Conservation (phyloP, 2,888 invertebrate species). For the Parapristionchus giblindavisi region DNA sequence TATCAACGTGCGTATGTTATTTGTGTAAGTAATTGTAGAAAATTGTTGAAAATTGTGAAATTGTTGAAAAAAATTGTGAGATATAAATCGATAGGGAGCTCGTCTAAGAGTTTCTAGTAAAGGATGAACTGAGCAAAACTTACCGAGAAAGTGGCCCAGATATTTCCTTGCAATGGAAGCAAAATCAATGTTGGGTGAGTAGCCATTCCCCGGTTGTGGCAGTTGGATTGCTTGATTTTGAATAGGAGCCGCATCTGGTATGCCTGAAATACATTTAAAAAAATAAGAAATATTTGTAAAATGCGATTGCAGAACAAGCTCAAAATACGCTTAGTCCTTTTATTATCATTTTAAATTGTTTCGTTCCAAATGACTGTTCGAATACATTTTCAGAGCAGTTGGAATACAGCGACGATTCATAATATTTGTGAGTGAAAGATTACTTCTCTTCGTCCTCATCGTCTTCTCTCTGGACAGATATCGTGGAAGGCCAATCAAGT, state of each 20-base stretch:
- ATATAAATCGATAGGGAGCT: too few species aligned
- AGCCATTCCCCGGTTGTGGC: too few species aligned
- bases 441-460: constrained; percentile 26
- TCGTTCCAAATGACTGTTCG: background rate
- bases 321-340: too few species aligned
- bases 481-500: constrained; percentile 24
- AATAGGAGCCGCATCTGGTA: background rate
- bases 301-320: too few species aligned
- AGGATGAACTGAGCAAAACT: too few species aligned
- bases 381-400: background rate
- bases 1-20: too few species aligned
- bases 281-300: too few species aligned
- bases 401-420: background rate
- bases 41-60: too few species aligned
- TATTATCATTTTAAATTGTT: background rate
- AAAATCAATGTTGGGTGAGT: constrained; percentile 15
- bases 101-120: background rate
- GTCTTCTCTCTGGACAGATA: background rate
- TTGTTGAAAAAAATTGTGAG: too few species aligned
- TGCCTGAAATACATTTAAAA: background rate
- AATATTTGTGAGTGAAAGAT: background rate
- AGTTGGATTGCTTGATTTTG: background rate
- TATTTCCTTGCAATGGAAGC: constrained; percentile 18
- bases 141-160: constrained; percentile 17
- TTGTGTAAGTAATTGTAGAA: too few species aligned